Evolutionary conservation across 2,797 vertebrate genomes (phyloP).

Genomic region (Cossypha dichroa): DNA sequence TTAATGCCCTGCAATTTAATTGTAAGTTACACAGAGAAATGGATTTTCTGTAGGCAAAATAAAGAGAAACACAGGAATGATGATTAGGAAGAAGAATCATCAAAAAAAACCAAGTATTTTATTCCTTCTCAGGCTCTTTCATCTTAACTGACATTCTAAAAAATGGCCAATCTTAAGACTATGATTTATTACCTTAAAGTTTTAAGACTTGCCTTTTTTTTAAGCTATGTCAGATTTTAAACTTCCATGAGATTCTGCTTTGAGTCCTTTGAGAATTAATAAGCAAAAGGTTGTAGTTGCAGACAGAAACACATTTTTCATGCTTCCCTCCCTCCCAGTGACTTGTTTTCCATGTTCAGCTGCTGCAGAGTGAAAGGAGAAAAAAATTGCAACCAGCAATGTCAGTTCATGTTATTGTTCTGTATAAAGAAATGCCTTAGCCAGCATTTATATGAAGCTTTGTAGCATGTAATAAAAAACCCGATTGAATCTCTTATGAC

Average conservation of each 20-base stretch:
- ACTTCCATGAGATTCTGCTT: not conserved
- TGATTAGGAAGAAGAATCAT: slow-evolving; percentile 11
- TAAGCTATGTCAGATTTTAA: slow-evolving; percentile 29
- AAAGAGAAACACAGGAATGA: not conserved
- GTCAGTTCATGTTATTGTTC: slow-evolving; percentile 37
- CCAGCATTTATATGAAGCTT: slow-evolving; percentile 32
- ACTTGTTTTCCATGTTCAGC: slow-evolving; percentile 16
- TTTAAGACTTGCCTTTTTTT: not conserved
- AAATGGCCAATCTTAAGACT: not conserved
- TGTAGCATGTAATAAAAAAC: not conserved
- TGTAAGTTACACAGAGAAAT: not conserved
- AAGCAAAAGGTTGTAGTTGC: slow-evolving; percentile 17
- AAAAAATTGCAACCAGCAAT: not conserved
- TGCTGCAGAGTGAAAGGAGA: slow-evolving; percentile 16
- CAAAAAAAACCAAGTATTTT: slow-evolving; percentile 11
- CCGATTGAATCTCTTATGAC: not conserved
- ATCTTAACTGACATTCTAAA: slow-evolving; percentile 33
- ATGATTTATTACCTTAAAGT: slow-evolving; percentile 40
- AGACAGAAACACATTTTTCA: slow-evolving; percentile 56
- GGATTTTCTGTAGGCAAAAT: not conserved
- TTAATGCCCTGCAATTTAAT: not conserved
- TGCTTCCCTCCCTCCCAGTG: not conserved
- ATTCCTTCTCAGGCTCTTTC: slow-evolving; percentile 35
- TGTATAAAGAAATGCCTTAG: slow-evolving; percentile 37
- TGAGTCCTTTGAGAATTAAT: slow-evolving; percentile 46